A percentile compares a stretch with the other conserved stretches of the same genome.
phyloP scores from a whole-genome alignment of 2,888 invertebrate species.

The Dryobotodes eremita region DNA sequence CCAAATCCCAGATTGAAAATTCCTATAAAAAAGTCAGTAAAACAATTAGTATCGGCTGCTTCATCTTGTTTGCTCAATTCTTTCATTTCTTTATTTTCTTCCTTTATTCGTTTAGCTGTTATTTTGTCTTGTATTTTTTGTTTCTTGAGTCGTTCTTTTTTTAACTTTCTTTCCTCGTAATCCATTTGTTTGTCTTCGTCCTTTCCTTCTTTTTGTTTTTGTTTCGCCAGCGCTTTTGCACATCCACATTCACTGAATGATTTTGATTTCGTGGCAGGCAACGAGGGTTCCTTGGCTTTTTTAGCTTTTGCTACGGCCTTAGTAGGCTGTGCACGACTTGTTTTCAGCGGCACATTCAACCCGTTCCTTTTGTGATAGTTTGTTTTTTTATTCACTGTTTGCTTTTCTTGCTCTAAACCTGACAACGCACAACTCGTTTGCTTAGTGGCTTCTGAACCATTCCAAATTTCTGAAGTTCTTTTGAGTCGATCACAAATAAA shows the following conservation, averaged over 20 bases:
- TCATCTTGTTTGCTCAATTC: conserved; percentile 60
- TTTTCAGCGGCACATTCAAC: conserved; percentile 18
- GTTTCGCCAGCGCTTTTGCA: conserved; percentile 2
- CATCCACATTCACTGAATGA: conserved; percentile 23
- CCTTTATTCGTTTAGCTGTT: conserved; percentile 53
- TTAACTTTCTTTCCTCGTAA: conserved; percentile 53
- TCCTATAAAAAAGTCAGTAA: conserved; percentile 69
- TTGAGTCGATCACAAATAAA: conserved; percentile 47
- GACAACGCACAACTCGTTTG: conserved; percentile 25
- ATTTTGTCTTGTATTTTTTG: conserved; percentile 55
- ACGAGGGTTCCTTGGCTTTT: background rate
- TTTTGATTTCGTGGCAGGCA: background rate
- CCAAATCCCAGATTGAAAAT: conserved; percentile 60
- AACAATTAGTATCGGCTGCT: conserved; percentile 67
- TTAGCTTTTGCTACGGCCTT: background rate
- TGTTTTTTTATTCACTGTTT: too few relatives aligned
- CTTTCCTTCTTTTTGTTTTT: conserved; percentile 18
- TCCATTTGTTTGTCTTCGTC: conserved; percentile 38
- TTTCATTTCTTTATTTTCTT: conserved; percentile 62
- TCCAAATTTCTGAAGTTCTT: conserved; percentile 45
- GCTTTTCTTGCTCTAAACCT: conserved; percentile 11
- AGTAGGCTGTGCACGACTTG: background rate
- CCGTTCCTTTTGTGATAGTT: conserved; percentile 40
- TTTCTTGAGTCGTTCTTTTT: conserved; percentile 59
- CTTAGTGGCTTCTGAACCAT: conserved; percentile 14